Conservation (phyloP, 2,797 vertebrate genomes). For the Mallotus villosus region DNA sequence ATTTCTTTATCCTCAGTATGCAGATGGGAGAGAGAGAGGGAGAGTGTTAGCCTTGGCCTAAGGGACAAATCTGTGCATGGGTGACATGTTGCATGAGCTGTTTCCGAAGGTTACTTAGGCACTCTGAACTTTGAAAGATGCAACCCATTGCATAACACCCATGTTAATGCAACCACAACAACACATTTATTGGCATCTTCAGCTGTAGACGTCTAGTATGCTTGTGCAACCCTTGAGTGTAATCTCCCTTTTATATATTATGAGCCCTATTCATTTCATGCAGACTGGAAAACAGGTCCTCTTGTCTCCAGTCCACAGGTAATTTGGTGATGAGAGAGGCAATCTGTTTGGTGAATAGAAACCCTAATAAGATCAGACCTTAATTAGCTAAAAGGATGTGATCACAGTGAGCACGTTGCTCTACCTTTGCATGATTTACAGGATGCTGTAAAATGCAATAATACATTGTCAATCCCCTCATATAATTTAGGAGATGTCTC, state of each 20-base stretch:
- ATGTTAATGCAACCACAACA: background rate
- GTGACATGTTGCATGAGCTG: slow-evolving; percentile 14
- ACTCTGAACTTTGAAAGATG: slow-evolving; percentile 4
- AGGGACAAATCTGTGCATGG: slow-evolving; percentile 5
- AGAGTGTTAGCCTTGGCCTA: background rate
- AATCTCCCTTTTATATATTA: background rate
- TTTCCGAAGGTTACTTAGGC: slow-evolving; percentile 7
- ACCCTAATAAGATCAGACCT: slow-evolving; percentile 46
- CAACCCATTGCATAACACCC: background rate
- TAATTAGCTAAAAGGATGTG: slow-evolving; percentile 18
- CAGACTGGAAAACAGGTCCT: background rate
- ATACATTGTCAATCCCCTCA: no score
- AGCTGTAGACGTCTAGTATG: background rate
- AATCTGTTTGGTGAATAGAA: slow-evolving; percentile 34
- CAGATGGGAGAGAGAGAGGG: slow-evolving; percentile 6
- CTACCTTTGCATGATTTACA: background rate
- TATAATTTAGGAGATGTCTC: no score
- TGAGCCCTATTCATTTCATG: background rate
- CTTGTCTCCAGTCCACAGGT: slow-evolving; percentile 6
- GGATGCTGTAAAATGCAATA: slow-evolving; percentile 9
- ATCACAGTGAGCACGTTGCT: no score
- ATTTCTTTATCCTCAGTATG: background rate
- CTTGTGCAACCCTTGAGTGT: background rate
- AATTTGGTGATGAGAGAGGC: background rate
- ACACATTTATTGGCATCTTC: background rate